Conservation (phyloP, 2,113 vertebrate species). For the Todiramphus saurophagus region DNA sequence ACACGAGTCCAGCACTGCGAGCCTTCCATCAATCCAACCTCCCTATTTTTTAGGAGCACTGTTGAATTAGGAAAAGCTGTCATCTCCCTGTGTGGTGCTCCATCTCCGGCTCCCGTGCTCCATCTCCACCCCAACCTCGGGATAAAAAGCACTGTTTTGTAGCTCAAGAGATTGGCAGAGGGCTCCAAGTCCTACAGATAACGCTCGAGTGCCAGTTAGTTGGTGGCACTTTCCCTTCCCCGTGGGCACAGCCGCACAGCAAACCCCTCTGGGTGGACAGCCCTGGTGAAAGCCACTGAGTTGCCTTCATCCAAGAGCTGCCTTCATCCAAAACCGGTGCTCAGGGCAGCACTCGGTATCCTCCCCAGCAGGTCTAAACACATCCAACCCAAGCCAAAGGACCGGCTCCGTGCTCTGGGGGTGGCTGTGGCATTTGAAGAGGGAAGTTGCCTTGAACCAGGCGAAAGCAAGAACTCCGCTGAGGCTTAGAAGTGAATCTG, state of each 20-base stretch:
- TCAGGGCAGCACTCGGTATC: background rate
- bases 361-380: background rate
- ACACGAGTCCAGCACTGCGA: accelerated
- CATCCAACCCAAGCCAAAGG: background rate
- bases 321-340: background rate
- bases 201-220: accelerated
- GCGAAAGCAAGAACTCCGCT: background rate
- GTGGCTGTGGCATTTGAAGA: background rate
- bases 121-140: background rate
- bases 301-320: background rate
- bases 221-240: background rate
- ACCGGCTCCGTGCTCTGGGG: accelerated
- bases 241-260: accelerated
- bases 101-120: background rate
- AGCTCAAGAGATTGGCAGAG: background rate
- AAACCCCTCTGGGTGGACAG: background rate
- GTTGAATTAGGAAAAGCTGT: background rate
- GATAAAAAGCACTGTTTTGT: background rate
- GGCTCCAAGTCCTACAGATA: background rate
- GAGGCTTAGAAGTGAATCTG: background rate
- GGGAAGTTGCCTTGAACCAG: background rate
- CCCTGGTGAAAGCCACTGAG: accelerated
- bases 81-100: background rate
- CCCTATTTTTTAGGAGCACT: accelerated
- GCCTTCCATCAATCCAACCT: background rate